Base-by-base conservation (phyloP, 2,888 invertebrate genomes). In the Protula sp. region DNA sequence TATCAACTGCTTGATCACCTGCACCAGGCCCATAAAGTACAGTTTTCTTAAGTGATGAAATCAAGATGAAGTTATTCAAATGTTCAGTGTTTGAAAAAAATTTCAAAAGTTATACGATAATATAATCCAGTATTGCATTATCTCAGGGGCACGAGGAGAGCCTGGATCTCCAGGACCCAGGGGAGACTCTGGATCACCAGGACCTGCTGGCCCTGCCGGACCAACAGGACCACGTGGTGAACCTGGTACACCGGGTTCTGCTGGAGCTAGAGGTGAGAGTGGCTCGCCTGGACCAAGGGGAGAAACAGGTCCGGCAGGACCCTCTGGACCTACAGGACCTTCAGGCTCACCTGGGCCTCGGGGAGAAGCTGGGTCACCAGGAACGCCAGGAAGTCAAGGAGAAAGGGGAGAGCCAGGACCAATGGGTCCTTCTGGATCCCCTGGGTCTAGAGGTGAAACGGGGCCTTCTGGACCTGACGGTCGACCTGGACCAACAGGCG, bases 111-210 rank as follows among this genome's bases (percentile, higher is more conserved):
- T n/a, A n/a, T n/a, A n/a, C n/a, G n/a, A n/a, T n/a, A n/a, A n/a
- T n/a, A n/a, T n/a, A n/a, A n/a, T n/a, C n/a, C n/a, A n/a, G n/a
- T n/a, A n/a, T n/a, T n/a, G n/a, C n/a, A n/a, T n/a, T n/a, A n/a
- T n/a, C n/a, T 19, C 38, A 38, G 38, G 38, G 38, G 50, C 3
- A 1, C 19, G 47, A 54, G 58, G 59, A 48, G 5, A 9, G 9
- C 19, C 50, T 50, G 50, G 50, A 24, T 50, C 24, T 3, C 27
- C 57, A 38, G 66, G 63, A 19, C 47, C 57, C 38, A 28, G 47
- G 55, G 66, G 57, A 22, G n/a, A 38, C 9, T 57, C 53, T 22
- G 66, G 66, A 27, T 52, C 30, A n/a, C 30, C 24, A 57, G 69
- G 69, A 47, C 29, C 55, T 31, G 22, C 56, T 38, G 65, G 65